phyloP scores from a whole-genome alignment of 2,888 invertebrate genomes.

The Pegoplata infirma region DNA sequence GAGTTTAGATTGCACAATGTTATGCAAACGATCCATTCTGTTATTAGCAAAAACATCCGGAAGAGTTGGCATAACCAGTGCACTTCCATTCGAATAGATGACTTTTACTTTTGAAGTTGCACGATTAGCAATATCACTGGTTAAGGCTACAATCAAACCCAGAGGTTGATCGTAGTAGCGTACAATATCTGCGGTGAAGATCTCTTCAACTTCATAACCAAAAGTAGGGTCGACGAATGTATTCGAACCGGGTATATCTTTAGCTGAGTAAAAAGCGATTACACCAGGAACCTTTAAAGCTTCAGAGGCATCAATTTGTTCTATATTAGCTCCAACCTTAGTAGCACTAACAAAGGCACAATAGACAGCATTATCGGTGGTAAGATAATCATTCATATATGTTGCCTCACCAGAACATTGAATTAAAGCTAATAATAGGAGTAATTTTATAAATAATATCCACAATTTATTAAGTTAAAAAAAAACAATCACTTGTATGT shows the following conservation, averaged over 20 bases:
- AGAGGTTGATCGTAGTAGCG: conserved; percentile 85
- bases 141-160: conserved; percentile 84
- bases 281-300: conserved; percentile 83
- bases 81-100: conserved; percentile 73
- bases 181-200: conserved; percentile 68
- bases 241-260: conserved; percentile 85
- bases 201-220: conserved; percentile 78
- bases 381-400: conserved; percentile 86
- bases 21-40: conserved; percentile 58
- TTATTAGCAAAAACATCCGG: conserved; percentile 55
- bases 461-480: too few species aligned
- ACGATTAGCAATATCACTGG: conserved; percentile 80
- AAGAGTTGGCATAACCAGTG: conserved; percentile 62
- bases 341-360: conserved; percentile 82
- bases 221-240: conserved; percentile 74
- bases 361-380: conserved; percentile 81
- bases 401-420: conserved; percentile 86
- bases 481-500: too few species aligned
- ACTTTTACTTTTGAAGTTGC: conserved; percentile 80
- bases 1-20: conserved; percentile 34
- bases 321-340: conserved; percentile 80
- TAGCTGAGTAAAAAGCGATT: conserved; percentile 81
- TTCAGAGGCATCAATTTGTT: conserved; percentile 80
- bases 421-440: conserved; percentile 80
- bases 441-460: too few species aligned